phyloP scores from a whole-genome alignment of 2,888 invertebrate species.

The Chironomus riparius region DNA sequence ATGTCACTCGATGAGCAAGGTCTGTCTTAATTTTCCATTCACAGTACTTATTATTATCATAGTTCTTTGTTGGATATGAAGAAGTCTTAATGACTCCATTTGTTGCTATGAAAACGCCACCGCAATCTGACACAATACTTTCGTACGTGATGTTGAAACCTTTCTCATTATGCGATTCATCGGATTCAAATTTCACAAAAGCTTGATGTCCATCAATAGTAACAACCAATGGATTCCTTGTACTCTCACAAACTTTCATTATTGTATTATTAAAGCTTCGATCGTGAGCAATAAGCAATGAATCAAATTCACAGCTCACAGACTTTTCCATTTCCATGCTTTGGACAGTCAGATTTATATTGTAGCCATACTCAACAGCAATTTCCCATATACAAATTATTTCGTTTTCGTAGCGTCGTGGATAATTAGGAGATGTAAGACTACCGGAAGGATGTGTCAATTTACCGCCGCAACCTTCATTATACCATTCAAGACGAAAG shows the following conservation, averaged over 20 bases:
- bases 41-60: conserved; percentile 64
- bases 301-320: conserved; percentile 53
- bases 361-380: conserved; percentile 53
- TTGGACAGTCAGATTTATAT: conserved; percentile 55
- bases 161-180: conserved; percentile 47
- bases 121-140: conserved; percentile 55
- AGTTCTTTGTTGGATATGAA: conserved; percentile 69
- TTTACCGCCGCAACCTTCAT: conserved; percentile 66
- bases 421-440: conserved; percentile 58
- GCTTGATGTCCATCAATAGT: conserved; percentile 60
- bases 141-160: conserved; percentile 58
- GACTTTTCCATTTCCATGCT: conserved; percentile 53
- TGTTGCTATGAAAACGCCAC: conserved; percentile 54
- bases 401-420: conserved; percentile 46
- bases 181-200: conserved; percentile 58
- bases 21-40: conserved; percentile 66
- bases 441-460: conserved; percentile 48
- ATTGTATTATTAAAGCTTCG: conserved; percentile 48
- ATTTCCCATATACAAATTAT: conserved; percentile 70
- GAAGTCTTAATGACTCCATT: conserved; percentile 65
- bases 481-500: conserved; percentile 75
- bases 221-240: conserved; percentile 38
- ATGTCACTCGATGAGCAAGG: conserved; percentile 54
- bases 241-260: conserved; percentile 51
- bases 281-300: conserved; percentile 57